A percentile compares a stretch with the other conserved stretches of the same genome.
These are phyloP conservation scores for Epizoanthus ramosus DNA, from an alignment of 92 coral and sea anemone species.

Conservation along the genomic window DNA sequence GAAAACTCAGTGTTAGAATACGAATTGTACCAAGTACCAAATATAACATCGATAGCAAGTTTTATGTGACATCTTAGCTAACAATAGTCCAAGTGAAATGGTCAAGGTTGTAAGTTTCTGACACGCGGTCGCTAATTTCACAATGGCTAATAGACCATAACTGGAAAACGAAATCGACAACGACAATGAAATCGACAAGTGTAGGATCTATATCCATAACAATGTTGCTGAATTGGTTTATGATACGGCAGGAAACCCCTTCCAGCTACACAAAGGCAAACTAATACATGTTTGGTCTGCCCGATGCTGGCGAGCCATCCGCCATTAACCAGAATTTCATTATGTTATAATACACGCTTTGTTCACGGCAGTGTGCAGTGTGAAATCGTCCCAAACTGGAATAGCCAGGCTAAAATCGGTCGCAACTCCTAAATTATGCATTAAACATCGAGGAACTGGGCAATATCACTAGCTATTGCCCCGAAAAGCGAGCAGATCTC, in stretches of 20 bases:
- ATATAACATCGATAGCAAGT: neutral
- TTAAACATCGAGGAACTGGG: conserved; percentile 1
- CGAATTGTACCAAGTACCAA: neutral
- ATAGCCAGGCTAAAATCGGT: neutral
- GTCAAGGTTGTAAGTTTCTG: neutral
- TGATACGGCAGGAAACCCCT: neutral
- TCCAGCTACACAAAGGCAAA: neutral
- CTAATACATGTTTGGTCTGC: neutral
- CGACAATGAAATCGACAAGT: neutral
- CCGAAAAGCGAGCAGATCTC: conserved; percentile 14
- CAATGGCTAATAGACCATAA: neutral
- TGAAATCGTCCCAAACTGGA: neutral
- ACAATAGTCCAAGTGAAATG: neutral
- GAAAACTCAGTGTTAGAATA: neutral
- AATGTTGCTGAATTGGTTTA: neutral
- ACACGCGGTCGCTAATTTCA: conserved; percentile 7
- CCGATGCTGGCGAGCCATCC: neutral
- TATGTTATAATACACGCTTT: neutral
- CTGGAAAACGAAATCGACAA: no score
- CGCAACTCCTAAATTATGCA: neutral
- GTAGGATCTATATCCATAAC: neutral
- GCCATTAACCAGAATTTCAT: neutral
- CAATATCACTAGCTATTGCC: neutral
- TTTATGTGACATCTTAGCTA: neutral
- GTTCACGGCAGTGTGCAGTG: neutral